phyloP scores from a whole-genome alignment of 2,797 vertebrate genomes.

The Enteromius paludinosus region DNA sequence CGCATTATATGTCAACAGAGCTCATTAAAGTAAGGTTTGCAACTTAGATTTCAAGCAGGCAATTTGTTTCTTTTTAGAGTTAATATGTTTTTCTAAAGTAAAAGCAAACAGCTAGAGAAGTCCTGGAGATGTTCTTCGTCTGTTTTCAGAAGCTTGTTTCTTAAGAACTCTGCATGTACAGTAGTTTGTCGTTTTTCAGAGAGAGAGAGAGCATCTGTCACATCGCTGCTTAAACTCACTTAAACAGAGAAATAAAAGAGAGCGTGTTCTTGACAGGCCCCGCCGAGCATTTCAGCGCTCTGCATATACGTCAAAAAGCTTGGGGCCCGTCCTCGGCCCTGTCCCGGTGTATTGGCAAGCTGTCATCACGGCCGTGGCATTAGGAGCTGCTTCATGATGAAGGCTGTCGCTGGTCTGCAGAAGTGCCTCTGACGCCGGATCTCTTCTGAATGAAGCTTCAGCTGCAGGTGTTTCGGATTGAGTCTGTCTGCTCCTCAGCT shows the following conservation, averaged over 20 bases:
- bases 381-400: slow-evolving; percentile 64
- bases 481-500: not conserved
- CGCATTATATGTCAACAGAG: not conserved
- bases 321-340: slow-evolving; percentile 56
- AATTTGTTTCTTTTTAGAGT: not conserved
- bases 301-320: slow-evolving; percentile 66
- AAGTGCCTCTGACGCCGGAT: slow-evolving; percentile 26
- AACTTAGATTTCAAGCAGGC: not conserved
- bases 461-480: slow-evolving; percentile 62
- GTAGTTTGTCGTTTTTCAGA: not conserved
- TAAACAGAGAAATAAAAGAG: slow-evolving; percentile 41
- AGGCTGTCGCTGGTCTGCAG: slow-evolving; percentile 62
- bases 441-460: slow-evolving; percentile 37
- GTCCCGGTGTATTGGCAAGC: slow-evolving; percentile 69
- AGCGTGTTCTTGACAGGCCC: slow-evolving; percentile 45
- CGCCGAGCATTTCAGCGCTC: slow-evolving; percentile 51
- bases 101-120: not conserved
- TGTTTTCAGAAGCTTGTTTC: not conserved
- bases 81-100: not conserved
- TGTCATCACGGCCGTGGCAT: slow-evolving; percentile 68
- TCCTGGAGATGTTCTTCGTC: not conserved
- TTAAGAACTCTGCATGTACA: not conserved
- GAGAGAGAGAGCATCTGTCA: slow-evolving; percentile 3
- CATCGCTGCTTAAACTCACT: slow-evolving; percentile 26
- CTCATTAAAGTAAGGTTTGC: no score